Conservation (phyloP, 2,113 vertebrate species). For the Shinisaurus crocodilurus region DNA sequence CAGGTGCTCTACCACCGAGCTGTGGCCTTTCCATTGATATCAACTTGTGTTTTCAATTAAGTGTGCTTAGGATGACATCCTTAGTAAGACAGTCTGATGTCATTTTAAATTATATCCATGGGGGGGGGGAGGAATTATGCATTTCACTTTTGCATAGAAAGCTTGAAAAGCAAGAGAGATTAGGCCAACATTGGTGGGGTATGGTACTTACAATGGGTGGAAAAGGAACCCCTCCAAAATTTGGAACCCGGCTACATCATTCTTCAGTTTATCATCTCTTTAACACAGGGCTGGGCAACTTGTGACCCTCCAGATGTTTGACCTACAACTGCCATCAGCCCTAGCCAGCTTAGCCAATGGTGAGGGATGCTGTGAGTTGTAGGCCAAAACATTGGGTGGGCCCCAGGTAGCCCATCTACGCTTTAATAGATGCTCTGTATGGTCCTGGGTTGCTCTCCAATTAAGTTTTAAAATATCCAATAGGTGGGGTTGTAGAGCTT, state of each 20-base stretch:
- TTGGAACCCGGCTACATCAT: too few relatives aligned
- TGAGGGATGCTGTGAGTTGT: neutral
- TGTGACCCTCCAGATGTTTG: too few relatives aligned
- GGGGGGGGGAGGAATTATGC: neutral
- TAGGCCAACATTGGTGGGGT: neutral
- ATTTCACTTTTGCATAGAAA: neutral
- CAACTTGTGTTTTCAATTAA: neutral
- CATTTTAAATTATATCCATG: neutral
- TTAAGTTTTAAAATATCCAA: conserved; percentile 39
- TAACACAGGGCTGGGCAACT: neutral
- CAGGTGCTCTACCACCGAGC: neutral
- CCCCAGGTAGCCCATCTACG: neutral
- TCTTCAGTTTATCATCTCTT: neutral
- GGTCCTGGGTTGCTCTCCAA: neutral
- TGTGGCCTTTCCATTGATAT: neutral
- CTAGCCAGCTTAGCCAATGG: neutral
- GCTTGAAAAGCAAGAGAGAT: neutral
- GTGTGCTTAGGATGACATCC: neutral
- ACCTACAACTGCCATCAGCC: neutral
- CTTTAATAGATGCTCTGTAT: neutral
- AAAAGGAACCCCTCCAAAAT: neutral
- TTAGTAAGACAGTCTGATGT: neutral
- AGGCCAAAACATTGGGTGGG: neutral
- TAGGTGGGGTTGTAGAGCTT: conserved; percentile 68
- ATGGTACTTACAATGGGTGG: neutral